These are phyloP conservation scores for Argyrosomus japonicus DNA, from an alignment of 2,113 vertebrate species.

Conservation along the genomic window DNA sequence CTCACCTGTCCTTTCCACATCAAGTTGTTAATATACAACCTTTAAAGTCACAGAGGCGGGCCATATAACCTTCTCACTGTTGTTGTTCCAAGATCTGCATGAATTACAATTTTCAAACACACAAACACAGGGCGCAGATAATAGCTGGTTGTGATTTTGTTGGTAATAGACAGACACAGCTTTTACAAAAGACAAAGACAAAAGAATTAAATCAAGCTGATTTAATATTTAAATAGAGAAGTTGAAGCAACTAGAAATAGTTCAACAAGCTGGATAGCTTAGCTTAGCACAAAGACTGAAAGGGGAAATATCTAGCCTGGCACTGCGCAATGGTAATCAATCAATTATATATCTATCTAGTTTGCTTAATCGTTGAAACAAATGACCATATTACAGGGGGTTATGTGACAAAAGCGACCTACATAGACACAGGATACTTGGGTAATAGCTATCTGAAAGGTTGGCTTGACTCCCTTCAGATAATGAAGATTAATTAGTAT, in stretches of 20 bases:
- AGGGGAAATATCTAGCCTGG: not conserved
- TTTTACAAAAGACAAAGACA: not conserved
- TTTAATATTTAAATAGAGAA: not conserved
- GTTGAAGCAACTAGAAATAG: not conserved
- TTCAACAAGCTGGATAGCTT: not conserved
- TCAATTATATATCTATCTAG: not conserved
- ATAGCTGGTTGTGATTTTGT: not conserved
- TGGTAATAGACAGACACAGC: not conserved
- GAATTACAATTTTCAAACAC: conserved; percentile 33
- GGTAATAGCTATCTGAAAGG: not conserved
- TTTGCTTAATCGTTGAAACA: not conserved
- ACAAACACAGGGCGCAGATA: conserved; percentile 1
- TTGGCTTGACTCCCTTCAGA: not conserved
- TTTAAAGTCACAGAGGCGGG: conserved; percentile 46
- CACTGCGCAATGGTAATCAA: not conserved
- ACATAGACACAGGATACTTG: not conserved
- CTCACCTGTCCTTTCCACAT: conserved; percentile 34
- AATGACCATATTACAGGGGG: not conserved
- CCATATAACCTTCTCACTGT: conserved; percentile 46
- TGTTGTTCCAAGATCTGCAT: conserved; percentile 41
- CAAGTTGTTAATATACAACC: conserved; percentile 82
- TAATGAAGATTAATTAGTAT: not conserved
- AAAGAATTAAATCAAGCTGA: not conserved
- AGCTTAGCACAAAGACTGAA: not conserved
- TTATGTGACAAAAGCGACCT: not conserved